phyloP scores from a whole-genome alignment of 2,113 vertebrate species.

The Pelmatolapia mariae region DNA sequence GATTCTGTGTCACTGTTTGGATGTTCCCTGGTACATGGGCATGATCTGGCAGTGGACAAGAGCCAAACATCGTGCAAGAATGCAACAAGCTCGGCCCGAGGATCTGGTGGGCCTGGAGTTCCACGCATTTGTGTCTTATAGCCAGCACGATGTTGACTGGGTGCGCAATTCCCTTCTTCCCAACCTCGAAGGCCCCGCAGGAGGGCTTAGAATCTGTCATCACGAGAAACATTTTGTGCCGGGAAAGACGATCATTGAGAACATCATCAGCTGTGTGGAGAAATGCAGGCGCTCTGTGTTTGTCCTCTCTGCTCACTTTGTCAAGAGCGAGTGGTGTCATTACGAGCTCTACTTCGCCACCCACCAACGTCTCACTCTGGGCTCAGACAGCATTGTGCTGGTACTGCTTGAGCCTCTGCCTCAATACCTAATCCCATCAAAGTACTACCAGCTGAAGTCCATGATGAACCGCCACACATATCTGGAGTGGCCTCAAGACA shows the following conservation, averaged over 20 bases:
- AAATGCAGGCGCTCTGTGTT: constrained; percentile 85
- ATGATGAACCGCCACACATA: constrained; percentile 83
- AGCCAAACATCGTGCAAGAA: constrained; percentile 72
- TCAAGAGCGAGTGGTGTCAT: constrained; percentile 93
- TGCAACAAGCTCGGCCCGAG: background rate
- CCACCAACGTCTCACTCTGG: constrained; percentile 76
- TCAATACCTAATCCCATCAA: constrained; percentile 77
- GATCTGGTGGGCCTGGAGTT: constrained; percentile 63
- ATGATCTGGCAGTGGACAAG: constrained; percentile 87
- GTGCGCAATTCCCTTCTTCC: constrained; percentile 77
- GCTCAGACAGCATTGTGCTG: constrained; percentile 76
- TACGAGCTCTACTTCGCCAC: constrained; percentile 92
- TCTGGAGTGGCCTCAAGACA: constrained; percentile 86
- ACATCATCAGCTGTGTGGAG: constrained; percentile 86
- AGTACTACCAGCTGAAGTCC: constrained; percentile 72
- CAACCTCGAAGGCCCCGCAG: constrained; percentile 70
- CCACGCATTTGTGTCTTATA: constrained; percentile 90
- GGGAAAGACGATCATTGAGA: constrained; percentile 83
- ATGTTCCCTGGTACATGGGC: constrained; percentile 81
- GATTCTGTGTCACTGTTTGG: constrained; percentile 73
- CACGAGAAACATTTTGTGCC: constrained; percentile 85
- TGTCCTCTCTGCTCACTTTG: constrained; percentile 85
- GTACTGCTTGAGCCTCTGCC: constrained; percentile 86
- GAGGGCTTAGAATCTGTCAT: constrained; percentile 72
- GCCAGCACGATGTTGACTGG: constrained; percentile 78